Evolutionary conservation across 2,888 invertebrate species (phyloP), one percentile per base, ranked within the genome.

Genomic region (Byasa hedistus): DNA sequence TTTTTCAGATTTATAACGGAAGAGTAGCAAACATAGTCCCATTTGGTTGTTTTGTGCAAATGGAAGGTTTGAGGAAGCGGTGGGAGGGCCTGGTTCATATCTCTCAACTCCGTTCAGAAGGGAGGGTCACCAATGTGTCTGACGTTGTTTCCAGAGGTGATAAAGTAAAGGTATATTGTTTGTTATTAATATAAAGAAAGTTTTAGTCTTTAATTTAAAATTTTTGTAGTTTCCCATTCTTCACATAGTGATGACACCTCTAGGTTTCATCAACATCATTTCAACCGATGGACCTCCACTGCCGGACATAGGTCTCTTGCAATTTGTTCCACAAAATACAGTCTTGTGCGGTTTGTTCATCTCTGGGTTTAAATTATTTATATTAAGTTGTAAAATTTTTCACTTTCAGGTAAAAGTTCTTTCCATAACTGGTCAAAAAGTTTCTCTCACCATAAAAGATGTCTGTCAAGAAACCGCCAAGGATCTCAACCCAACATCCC

Each of bases 1-100:
- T 59, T 57, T 87, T 89, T 65, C 84, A 95, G 94, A 97, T 99
- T 73, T 99, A 98, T 82, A 94, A 94, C 70, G 99, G 98, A 0
- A 96, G 97, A 85, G 98, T 99, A 0, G 97, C 98, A 0, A 99
- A 98, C 77, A 96, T 99, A 72, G 98, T 98, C 63, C 96, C 97
- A n/a, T 99, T 99, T 87, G 99, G 99, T 1, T 99, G 99, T 82
- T 99, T 99, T 85, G 98, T 99, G 0, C 98, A 98, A 86, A 91
- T 99, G 24, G 98, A 98, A 79, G 98, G 98, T 0, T 91, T 99
- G 59, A 93, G 95, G 60, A 95, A 96, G 73, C 93, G 96, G 56
- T 97, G 97, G 95, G 99, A 99, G 84, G 99, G 99, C 0, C 92
- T 99, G 0, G 98, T 99, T 1, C 99, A 99, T 81, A 99, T 99